Evolutionary conservation across 2,113 vertebrate species (phyloP).

Genomic region (Erpornis zantholeuca): DNA sequence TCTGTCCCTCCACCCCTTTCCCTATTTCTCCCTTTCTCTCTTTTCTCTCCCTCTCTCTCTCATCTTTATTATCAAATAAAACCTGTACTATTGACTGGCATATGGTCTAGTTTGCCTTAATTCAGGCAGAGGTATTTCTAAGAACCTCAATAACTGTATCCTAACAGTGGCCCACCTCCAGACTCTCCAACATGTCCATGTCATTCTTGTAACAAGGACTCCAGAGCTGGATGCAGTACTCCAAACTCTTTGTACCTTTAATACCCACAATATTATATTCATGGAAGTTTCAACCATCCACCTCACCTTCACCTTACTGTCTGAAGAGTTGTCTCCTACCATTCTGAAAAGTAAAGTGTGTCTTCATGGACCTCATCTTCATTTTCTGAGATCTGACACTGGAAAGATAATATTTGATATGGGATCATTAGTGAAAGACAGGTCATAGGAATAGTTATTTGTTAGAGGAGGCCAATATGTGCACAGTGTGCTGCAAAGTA

Average conservation of each 20-base stretch:
- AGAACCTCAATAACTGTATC: not conserved
- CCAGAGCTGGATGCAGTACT: not conserved
- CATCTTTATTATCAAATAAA: not conserved
- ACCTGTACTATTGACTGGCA: not conserved
- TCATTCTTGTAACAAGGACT: not conserved
- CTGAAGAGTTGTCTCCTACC: not conserved
- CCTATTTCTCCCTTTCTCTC: not conserved
- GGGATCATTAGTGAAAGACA: not conserved
- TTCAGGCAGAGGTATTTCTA: not conserved
- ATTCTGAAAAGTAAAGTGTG: not conserved
- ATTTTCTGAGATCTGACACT: not conserved
- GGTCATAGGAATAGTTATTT: not conserved
- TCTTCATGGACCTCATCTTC: not conserved
- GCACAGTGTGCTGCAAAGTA: not conserved
- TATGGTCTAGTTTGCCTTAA: not conserved
- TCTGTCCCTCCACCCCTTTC: not conserved
- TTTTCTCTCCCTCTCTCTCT: not conserved
- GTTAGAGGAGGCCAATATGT: not conserved
- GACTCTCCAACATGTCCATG: not conserved
- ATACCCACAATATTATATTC: not conserved
- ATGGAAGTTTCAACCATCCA: not conserved
- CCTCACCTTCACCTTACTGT: not conserved
- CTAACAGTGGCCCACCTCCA: not conserved
- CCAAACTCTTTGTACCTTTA: not conserved
- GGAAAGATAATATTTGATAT: not conserved